Evolutionary conservation across 2,888 invertebrate species (phyloP).

Genomic region (Acrocyrtus sp.): DNA sequence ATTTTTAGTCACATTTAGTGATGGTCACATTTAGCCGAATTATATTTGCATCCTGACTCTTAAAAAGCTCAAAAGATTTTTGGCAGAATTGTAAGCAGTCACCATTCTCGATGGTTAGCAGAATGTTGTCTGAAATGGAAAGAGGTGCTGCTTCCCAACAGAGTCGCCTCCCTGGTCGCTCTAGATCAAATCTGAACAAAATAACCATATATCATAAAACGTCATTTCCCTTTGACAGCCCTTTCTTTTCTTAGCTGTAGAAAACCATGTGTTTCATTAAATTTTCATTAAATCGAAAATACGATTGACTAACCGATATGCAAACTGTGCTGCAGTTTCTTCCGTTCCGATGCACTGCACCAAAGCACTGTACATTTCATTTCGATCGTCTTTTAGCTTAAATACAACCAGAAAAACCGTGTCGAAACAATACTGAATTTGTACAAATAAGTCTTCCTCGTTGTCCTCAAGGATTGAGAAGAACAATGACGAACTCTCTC

Average conservation of each 20-base stretch:
- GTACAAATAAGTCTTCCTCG: background rate
- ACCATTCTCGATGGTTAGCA: slow-evolving; percentile 9
- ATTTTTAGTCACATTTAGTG: too few relatives aligned
- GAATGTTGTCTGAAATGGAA: slow-evolving; percentile 9
- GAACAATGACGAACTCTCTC: slow-evolving; percentile 11
- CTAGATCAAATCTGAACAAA: slow-evolving; percentile 26
- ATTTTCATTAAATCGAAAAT: too few relatives aligned
- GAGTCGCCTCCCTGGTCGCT: slow-evolving; percentile 1
- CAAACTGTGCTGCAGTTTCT: slow-evolving; percentile 15
- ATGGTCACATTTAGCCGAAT: slow-evolving; percentile 19
- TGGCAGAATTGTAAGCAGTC: slow-evolving; percentile 25
- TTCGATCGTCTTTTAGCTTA: background rate
- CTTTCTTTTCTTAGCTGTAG: too few relatives aligned
- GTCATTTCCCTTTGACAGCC: too few relatives aligned
- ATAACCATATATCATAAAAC: too few relatives aligned
- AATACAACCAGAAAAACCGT: slow-evolving; percentile 15
- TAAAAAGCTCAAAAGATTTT: slow-evolving; percentile 13
- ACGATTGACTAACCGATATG: slow-evolving; percentile 30
- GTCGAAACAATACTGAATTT: slow-evolving; percentile 16
- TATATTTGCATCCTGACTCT: slow-evolving; percentile 1
- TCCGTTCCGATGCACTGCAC: slow-evolving; percentile 18
- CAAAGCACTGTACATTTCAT: slow-evolving; percentile 16
- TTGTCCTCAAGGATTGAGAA: background rate
- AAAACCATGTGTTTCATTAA: too few relatives aligned
- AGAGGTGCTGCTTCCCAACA: slow-evolving; percentile 27